phyloP scores from a whole-genome alignment of 1,140 invertebrate genomes.

The Sarcophaga peregrina region DNA sequence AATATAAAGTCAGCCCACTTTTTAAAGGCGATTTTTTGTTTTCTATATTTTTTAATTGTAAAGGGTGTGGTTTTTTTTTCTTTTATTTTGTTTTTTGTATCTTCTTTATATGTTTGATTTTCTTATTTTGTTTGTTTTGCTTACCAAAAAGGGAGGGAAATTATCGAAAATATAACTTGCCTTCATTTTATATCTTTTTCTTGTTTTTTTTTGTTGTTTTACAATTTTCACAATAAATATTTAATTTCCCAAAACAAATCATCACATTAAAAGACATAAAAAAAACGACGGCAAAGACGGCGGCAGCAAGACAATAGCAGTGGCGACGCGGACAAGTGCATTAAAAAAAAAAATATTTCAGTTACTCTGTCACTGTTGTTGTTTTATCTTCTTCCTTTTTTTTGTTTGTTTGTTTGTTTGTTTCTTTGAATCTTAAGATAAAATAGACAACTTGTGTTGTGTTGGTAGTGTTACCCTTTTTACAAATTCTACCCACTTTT shows the following conservation, averaged over 20 bases:
- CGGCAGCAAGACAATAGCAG: too few species aligned
- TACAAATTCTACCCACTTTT: not conserved
- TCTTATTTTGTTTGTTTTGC: not conserved
- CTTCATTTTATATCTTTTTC: not conserved
- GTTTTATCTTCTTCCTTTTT: not conserved
- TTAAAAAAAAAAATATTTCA: not conserved
- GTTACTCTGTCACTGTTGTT: not conserved
- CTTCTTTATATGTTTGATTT: not conserved
- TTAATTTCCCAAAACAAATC: constrained; percentile 1
- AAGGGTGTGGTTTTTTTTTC: not conserved
- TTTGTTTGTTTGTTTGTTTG: not conserved
- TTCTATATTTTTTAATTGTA: not conserved
- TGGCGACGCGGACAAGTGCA: not conserved
- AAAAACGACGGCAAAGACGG: too few species aligned
- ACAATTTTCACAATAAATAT: not conserved
- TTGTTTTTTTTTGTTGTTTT: not conserved
- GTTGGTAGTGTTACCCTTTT: too few species aligned
- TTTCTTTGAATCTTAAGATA: too few species aligned
- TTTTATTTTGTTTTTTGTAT: not conserved
- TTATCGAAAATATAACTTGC: too few species aligned
- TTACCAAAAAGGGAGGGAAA: too few species aligned
- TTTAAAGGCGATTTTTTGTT: not conserved
- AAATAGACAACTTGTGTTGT: too few species aligned
- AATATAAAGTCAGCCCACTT: too few species aligned
- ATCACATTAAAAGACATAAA: not conserved